Percentiles rank a stretch among this genome's conserved stretches.
Evolutionary conservation across 2,888 invertebrate genomes (phyloP).

Genomic region (Dryococelus australis): DNA sequence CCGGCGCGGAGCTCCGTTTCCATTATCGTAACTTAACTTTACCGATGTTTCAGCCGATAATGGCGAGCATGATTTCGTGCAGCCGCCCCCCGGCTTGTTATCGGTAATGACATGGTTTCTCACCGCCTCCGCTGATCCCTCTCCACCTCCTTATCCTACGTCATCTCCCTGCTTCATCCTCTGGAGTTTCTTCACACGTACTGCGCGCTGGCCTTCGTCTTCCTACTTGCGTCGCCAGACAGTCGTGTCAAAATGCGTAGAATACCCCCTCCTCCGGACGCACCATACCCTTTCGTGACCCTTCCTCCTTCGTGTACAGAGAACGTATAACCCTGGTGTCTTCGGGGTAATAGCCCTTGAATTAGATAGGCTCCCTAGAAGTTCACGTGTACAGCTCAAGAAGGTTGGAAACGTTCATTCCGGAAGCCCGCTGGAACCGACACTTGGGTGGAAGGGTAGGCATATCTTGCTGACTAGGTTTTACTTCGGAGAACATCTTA

Average conservation of each 20-base stretch:
- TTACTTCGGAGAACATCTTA: no score
- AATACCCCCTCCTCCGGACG: no score
- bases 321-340: neutral
- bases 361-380: neutral
- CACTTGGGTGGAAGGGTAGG: neutral
- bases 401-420: neutral
- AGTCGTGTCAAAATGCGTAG: no score
- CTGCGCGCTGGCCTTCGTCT: neutral
- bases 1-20: neutral
- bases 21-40: conserved; percentile 16
- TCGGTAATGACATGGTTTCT: neutral
- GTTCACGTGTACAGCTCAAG: neutral
- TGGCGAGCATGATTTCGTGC: conserved; percentile 16
- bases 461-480: no score
- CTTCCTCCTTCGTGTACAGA: neutral
- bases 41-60: conserved; percentile 16
- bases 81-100: neutral
- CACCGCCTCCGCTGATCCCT: neutral
- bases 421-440: neutral
- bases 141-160: neutral
- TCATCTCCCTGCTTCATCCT: neutral
- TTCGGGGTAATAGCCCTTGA: neutral
- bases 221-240: no score
- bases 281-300: no score
- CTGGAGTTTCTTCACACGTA: neutral